A percentile compares a stretch with the other conserved stretches of the same genome.
Conservation (phyloP, 1,140 invertebrate species). For the Euborellia annulipes region DNA sequence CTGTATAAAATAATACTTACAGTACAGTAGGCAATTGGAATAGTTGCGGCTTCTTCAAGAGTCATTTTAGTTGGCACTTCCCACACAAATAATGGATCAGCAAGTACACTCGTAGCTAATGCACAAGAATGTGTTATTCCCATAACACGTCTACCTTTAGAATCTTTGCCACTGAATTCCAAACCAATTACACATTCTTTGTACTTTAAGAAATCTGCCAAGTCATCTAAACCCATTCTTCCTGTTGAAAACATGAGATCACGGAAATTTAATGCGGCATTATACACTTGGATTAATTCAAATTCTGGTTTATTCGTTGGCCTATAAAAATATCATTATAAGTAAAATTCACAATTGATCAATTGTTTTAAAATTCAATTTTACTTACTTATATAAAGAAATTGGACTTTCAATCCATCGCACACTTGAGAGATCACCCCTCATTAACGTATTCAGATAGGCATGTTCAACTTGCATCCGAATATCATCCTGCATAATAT, state of each 20-base stretch:
- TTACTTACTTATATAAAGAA: not conserved
- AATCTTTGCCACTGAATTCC: conserved; percentile 45
- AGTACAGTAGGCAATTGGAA: too few species aligned
- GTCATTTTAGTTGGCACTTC: conserved; percentile 65
- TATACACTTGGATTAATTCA: too few species aligned
- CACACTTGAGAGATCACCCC: conserved; percentile 72
- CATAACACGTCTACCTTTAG: conserved; percentile 45
- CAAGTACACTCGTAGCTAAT: conserved; percentile 40
- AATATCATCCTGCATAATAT: not conserved
- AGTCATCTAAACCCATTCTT: too few species aligned
- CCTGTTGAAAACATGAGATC: too few species aligned
- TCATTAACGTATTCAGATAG: conserved; percentile 57
- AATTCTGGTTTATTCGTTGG: too few species aligned
- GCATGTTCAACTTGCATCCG: conserved; percentile 40
- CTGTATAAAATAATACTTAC: too few species aligned
- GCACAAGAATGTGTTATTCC: conserved; percentile 42
- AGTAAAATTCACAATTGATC: too few species aligned
- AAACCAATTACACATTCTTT: conserved; percentile 50
- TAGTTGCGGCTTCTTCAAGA: conserved; percentile 71
- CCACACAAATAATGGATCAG: conserved; percentile 50
- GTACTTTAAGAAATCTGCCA: not conserved
- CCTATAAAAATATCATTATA: too few species aligned
- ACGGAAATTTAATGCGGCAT: too few species aligned
- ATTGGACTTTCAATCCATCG: conserved; percentile 60
- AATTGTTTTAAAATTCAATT: too few species aligned